Evolutionary conservation across 2,888 invertebrate genomes (phyloP).

Genomic region (Pseudolycoriella hygida): DNA sequence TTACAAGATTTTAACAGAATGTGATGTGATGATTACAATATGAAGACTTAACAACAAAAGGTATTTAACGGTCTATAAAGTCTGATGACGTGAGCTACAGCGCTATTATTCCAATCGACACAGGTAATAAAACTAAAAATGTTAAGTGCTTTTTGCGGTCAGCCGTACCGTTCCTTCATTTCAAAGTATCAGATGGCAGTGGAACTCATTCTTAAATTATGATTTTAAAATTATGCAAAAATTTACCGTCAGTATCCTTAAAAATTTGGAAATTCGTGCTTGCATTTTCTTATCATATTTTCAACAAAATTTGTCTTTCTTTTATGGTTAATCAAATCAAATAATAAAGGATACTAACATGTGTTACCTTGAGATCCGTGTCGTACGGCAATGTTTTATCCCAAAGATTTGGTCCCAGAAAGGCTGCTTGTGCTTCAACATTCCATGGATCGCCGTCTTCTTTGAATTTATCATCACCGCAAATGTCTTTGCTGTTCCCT

Average conservation of each 20-base stretch:
- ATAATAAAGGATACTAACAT: conserved; percentile 34
- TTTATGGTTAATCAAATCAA: neutral
- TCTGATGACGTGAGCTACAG: too few relatives aligned
- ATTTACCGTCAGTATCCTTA: conserved; percentile 2
- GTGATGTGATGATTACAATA: too few relatives aligned
- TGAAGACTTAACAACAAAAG: too few relatives aligned
- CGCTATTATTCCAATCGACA: too few relatives aligned
- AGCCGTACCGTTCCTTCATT: too few relatives aligned
- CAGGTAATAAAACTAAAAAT: too few relatives aligned
- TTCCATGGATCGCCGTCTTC: conserved; percentile 76
- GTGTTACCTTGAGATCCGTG: conserved; percentile 86
- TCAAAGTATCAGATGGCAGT: too few relatives aligned
- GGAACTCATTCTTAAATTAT: too few relatives aligned
- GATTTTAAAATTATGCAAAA: neutral
- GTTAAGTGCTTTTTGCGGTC: too few relatives aligned
- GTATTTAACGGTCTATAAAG: too few relatives aligned
- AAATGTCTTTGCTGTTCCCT: conserved; percentile 29
- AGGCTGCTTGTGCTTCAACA: conserved; percentile 85
- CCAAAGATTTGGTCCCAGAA: conserved; percentile 91
- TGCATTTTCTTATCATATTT: neutral
- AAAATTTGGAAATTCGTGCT: neutral
- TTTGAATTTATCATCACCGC: conserved; percentile 43
- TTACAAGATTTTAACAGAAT: too few relatives aligned
- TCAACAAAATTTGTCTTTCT: neutral
- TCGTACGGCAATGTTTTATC: conserved; percentile 85